Base-by-base conservation (phyloP, 1,140 invertebrate species). In the Halictus rubicundus region DNA sequence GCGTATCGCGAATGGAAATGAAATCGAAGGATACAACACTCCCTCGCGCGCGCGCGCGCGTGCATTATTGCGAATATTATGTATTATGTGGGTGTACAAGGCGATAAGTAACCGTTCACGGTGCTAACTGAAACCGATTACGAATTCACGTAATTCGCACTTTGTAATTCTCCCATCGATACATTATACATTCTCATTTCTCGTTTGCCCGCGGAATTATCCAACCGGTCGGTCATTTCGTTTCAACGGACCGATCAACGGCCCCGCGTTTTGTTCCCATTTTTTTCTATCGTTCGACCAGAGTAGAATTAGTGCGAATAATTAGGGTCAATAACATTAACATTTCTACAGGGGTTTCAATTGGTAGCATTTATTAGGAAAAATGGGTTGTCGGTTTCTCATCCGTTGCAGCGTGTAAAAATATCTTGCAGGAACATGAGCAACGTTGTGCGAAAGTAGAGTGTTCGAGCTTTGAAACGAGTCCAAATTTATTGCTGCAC, bases 181-280 rank as follows among this genome's bases (percentile, higher is more conserved):
- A 21, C 61, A 25, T 61, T 64, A 42, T 59, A 37, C 10, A 37
- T 64, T 73, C 21, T 32, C 42, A 27, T 46, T 68, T 21, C 64
- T 8, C 42, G n/a, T n/a, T n/a, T n/a, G n/a, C n/a, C 32, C 63
- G 19, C 39, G 32, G 23, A 59, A 68, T 68, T 75, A 46, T n/a
- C 16, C 21, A 37, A n/a, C n/a, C n/a, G n/a, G n/a, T 32, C 59
- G 60, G 69, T 66, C 37, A 32, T 39, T 32, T 59, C n/a, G 19
- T 32, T 19, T 32, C 23, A 39, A 6, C 61, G 21, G 23, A 37
- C 1, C 4, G 19, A 72, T 49, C 46, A 46, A 12, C 21, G 52
- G n/a, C 46, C 46, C 8, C 46, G 3, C 46, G 10, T 49, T 49
- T 49, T 49, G 12, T 49, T 49, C 10, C 46, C 46, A 14, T 14